Evolutionary conservation across 2,797 vertebrate genomes (phyloP).

Genomic region (Helarctos malayanus): DNA sequence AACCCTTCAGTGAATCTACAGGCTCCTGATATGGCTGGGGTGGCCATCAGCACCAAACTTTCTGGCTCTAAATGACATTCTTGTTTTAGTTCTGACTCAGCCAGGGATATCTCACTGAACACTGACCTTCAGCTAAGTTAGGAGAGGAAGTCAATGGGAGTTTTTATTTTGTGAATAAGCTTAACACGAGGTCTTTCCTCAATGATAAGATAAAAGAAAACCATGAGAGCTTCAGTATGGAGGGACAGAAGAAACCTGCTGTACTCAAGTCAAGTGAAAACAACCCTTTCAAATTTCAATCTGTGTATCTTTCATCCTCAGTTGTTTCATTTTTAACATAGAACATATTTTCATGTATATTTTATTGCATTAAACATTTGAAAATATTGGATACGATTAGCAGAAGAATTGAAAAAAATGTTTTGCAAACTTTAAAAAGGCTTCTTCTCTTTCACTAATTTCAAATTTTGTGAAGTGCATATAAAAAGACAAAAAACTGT

Average conservation of each 20-base stretch:
- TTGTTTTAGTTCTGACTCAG: slow-evolving; percentile 86
- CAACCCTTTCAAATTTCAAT: slow-evolving; percentile 19
- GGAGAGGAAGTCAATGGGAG: slow-evolving; percentile 41
- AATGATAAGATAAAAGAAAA: neutral
- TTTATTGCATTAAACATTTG: slow-evolving; percentile 12
- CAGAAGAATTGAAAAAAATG: neutral
- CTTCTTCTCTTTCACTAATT: slow-evolving; percentile 20
- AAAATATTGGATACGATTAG: neutral
- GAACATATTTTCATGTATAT: neutral
- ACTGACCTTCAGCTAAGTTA: slow-evolving; percentile 77
- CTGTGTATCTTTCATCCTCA: neutral
- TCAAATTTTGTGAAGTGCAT: neutral
- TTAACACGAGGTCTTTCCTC: neutral
- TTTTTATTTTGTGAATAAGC: slow-evolving; percentile 48
- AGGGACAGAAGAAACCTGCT: neutral
- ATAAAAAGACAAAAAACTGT: neutral
- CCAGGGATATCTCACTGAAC: slow-evolving; percentile 53
- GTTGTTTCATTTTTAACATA: neutral
- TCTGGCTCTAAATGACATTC: slow-evolving; percentile 72
- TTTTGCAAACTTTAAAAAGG: neutral
- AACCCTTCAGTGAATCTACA: slow-evolving; percentile 24
- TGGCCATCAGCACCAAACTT: slow-evolving; percentile 72
- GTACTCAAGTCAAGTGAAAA: slow-evolving; percentile 31
- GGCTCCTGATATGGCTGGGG: slow-evolving; percentile 85
- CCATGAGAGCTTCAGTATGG: neutral